phyloP scores from a whole-genome alignment of 2,113 vertebrate species.

The Natator depressus region DNA sequence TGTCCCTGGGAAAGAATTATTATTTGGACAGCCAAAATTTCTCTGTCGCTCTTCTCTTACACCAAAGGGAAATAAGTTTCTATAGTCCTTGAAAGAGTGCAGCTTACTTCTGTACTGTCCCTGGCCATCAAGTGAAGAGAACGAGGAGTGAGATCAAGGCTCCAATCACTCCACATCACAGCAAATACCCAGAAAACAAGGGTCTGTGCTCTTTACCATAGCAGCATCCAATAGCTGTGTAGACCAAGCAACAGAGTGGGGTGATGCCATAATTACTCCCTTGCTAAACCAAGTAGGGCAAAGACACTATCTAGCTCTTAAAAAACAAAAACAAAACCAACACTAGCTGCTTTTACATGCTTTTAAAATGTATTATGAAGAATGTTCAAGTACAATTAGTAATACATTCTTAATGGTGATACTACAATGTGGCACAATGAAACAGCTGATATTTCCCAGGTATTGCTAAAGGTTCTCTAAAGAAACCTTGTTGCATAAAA shows the following conservation, averaged over 20 bases:
- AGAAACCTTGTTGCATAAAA: slow-evolving; percentile 41
- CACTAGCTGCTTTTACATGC: slow-evolving; percentile 63
- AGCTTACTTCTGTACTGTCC: too few relatives aligned
- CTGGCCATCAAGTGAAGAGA: background rate
- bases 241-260: background rate
- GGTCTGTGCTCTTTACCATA: background rate
- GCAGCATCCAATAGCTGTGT: background rate
- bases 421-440: slow-evolving; percentile 50
- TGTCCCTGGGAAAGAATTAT: background rate
- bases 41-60: background rate
- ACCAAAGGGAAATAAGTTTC: background rate
- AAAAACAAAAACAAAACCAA: slow-evolving; percentile 11
- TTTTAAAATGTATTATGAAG: slow-evolving; percentile 75
- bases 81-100: background rate
- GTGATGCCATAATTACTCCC: slow-evolving; percentile 45
- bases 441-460: slow-evolving; percentile 41
- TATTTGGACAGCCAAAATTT: background rate
- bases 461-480: slow-evolving; percentile 63
- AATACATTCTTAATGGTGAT: slow-evolving; percentile 70
- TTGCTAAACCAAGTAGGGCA: slow-evolving; percentile 43
- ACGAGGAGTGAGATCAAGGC: fast-evolving
- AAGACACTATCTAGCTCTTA: slow-evolving; percentile 42
- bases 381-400: slow-evolving; percentile 77
- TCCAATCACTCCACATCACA: background rate
- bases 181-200: background rate